A percentile compares a stretch with the other conserved stretches of the same genome.
These are phyloP conservation scores for Ophion costatus DNA, from an alignment of 2,888 invertebrate species.

Conservation along the genomic window DNA sequence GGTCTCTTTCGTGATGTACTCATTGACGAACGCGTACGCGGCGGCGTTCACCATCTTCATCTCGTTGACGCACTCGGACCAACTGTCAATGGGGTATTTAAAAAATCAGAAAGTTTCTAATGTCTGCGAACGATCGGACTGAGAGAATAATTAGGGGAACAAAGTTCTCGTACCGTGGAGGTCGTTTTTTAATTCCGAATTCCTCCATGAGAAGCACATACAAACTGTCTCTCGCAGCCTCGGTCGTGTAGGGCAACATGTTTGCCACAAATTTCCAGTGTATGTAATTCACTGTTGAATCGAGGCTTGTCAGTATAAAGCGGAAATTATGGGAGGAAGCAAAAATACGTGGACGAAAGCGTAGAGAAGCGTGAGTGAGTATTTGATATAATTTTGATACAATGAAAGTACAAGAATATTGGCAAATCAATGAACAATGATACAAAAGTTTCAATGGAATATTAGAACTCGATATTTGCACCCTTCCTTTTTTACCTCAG, in stretches of 20 bases:
- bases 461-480: too few species aligned
- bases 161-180: conserved; percentile 54
- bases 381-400: too few species aligned
- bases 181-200: conserved; percentile 34
- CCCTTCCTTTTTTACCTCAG: too few species aligned
- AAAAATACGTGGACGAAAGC: too few species aligned
- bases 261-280: conserved; percentile 64
- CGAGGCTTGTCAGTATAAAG: not conserved
- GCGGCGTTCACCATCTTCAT: conserved; percentile 62
- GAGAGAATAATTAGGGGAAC: not conserved
- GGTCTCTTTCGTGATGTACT: conserved; percentile 54
- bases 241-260: conserved; percentile 58
- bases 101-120: not conserved
- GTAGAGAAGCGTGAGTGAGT: too few species aligned
- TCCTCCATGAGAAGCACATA: conserved; percentile 21
- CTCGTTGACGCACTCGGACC: conserved; percentile 57
- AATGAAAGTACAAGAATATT: too few species aligned
- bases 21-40: conserved; percentile 56
- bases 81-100: conserved; percentile 28
- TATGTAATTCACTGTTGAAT: conserved; percentile 59
- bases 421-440: too few species aligned
- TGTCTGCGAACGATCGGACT: not conserved
- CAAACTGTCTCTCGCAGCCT: conserved; percentile 43
- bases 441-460: too few species aligned
- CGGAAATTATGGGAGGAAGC: too few species aligned